These are phyloP conservation scores for Alosa sapidissima DNA, from an alignment of 2,797 vertebrate genomes.

Conservation along the genomic window DNA sequence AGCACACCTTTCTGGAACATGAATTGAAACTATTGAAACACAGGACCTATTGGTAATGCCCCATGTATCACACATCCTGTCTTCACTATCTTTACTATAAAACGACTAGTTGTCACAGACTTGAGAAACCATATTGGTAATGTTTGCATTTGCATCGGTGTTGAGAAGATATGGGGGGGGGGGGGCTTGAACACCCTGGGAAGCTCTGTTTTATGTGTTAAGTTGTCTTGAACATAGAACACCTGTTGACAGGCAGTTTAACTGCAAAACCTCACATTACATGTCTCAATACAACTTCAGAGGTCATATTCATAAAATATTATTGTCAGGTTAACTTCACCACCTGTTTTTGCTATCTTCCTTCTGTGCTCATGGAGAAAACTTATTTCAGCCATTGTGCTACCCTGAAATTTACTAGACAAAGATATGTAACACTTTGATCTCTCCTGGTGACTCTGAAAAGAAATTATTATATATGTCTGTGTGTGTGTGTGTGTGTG, in stretches of 20 bases:
- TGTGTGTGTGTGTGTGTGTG: constrained; percentile 36
- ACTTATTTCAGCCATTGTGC: constrained; percentile 55
- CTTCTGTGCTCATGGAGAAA: constrained; percentile 58
- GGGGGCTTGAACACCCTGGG: constrained; percentile 40
- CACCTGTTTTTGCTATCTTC: constrained; percentile 64
- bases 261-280: constrained; percentile 59
- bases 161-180: background rate
- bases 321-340: constrained; percentile 67
- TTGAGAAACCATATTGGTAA: background rate
- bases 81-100: background rate
- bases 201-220: constrained; percentile 52
- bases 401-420: constrained; percentile 66
- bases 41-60: no score
- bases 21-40: no score
- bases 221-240: constrained; percentile 58
- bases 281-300: constrained; percentile 63
- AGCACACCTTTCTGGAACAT: no score
- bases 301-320: constrained; percentile 73
- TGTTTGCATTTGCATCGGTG: background rate
- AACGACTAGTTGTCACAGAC: background rate
- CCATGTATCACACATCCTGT: no score
- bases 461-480: constrained; percentile 22
- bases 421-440: constrained; percentile 59
- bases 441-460: constrained; percentile 46
- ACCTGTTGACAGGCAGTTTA: constrained; percentile 61